A percentile compares a stretch with the other conserved stretches of the same genome.
These are phyloP conservation scores for Ypsolopha scabrella DNA, from an alignment of 2,888 invertebrate species.

Conservation along the genomic window DNA sequence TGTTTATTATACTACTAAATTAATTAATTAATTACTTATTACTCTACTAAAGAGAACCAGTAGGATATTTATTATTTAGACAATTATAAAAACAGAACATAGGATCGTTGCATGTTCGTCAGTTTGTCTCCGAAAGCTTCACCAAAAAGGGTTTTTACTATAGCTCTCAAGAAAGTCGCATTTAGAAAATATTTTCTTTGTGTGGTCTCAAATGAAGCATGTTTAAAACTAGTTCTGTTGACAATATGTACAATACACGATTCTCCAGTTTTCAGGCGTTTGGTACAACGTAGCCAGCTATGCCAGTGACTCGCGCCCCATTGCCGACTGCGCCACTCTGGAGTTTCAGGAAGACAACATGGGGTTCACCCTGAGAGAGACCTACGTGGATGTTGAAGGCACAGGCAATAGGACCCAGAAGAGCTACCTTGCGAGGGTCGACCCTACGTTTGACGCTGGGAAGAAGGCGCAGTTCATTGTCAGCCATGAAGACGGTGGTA, in stretches of 20 bases:
- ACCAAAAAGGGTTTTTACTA: neutral
- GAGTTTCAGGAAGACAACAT: constrained; percentile 58
- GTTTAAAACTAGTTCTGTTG: neutral
- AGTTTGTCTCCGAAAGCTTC: too few species aligned
- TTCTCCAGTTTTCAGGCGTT: constrained; percentile 50
- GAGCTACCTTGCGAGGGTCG: constrained; percentile 54
- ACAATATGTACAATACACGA: neutral
- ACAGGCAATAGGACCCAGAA: constrained; percentile 49
- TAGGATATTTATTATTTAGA: too few species aligned
- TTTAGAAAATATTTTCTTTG: neutral
- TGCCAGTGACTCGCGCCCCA: constrained; percentile 46
- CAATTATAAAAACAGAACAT: too few species aligned
- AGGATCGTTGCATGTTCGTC: too few species aligned
- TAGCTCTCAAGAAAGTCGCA: neutral
- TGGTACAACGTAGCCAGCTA: constrained; percentile 57
- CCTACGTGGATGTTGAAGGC: constrained; percentile 34
- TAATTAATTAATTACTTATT: too few species aligned
- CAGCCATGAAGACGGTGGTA: constrained; percentile 54
- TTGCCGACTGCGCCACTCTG: constrained; percentile 49
- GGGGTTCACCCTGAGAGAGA: constrained; percentile 50
- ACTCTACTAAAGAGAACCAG: too few species aligned
- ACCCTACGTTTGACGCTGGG: constrained; percentile 56
- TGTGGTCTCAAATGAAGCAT: neutral
- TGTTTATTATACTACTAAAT: too few species aligned
- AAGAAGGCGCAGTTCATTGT: constrained; percentile 52